Evolutionary conservation across 1,140 invertebrate genomes (phyloP).

Genomic region (Melipona quadrifasciata): DNA sequence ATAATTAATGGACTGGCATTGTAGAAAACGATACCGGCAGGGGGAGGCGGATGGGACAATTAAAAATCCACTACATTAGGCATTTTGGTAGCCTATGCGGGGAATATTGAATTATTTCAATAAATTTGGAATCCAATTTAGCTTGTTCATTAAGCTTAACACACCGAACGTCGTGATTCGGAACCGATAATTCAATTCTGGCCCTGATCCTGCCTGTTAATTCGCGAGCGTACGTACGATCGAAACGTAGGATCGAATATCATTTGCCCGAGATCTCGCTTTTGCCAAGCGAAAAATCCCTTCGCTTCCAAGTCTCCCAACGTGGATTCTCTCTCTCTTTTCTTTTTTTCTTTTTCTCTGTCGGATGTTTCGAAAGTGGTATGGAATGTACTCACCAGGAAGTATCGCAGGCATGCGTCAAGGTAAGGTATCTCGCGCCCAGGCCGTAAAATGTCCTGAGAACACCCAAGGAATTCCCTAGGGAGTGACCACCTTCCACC

Average conservation of each 20-base stretch:
- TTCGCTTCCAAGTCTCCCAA: too few species aligned
- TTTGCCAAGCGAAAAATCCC: too few species aligned
- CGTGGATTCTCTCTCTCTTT: too few species aligned
- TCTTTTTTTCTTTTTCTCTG: background rate
- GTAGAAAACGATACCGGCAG: background rate
- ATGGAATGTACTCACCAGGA: slow-evolving; percentile 84
- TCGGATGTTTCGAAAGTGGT: slow-evolving; percentile 9
- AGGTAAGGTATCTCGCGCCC: slow-evolving; percentile 88
- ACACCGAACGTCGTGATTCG: background rate
- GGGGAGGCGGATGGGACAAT: background rate
- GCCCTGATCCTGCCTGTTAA: background rate
- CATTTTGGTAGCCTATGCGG: background rate
- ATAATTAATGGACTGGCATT: slow-evolving; percentile 8
- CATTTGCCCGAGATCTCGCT: background rate
- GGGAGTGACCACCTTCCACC: slow-evolving; percentile 89
- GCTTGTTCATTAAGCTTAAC: background rate
- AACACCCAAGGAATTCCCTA: slow-evolving; percentile 91
- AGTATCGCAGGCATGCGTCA: slow-evolving; percentile 87
- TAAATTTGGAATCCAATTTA: background rate
- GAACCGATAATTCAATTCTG: background rate
- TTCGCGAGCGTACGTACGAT: background rate
- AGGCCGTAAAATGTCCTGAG: slow-evolving; percentile 92
- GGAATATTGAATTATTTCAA: background rate
- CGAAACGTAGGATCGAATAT: background rate
- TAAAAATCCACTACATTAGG: background rate